These are phyloP conservation scores for Thalassoma bifasciatum DNA, from an alignment of 2,113 vertebrate species.

Conservation along the genomic window DNA sequence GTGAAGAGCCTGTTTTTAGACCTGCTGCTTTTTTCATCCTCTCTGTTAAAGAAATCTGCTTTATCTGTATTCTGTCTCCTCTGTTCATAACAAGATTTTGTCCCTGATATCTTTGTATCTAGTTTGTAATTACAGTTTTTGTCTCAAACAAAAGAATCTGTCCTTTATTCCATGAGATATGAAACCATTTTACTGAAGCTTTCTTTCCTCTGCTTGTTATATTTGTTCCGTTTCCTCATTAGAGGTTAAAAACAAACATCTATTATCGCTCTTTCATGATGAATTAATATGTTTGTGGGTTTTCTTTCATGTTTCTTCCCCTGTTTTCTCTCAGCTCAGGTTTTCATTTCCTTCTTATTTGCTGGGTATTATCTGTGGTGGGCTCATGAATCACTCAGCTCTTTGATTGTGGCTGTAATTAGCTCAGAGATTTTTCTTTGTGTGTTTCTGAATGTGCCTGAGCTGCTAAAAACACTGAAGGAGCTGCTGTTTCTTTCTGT, in stretches of 20 bases:
- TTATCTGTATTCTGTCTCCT: too few relatives aligned
- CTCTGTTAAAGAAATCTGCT: too few relatives aligned
- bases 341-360: not conserved
- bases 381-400: not conserved
- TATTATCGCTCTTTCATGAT: not conserved
- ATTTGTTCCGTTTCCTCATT: too few relatives aligned
- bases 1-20: too few relatives aligned
- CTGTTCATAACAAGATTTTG: too few relatives aligned
- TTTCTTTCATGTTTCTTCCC: not conserved
- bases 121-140: too few relatives aligned
- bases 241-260: not conserved
- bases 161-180: too few relatives aligned
- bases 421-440: constrained; percentile 18
- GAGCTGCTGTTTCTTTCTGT: not conserved
- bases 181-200: too few relatives aligned
- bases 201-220: too few relatives aligned
- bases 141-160: too few relatives aligned
- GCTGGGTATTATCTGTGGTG: constrained; percentile 2
- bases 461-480: constrained; percentile 7
- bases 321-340: constrained; percentile 1
- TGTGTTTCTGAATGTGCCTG: not conserved
- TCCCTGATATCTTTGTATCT: too few relatives aligned
- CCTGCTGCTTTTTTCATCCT: too few relatives aligned
- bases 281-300: not conserved
- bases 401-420: constrained; percentile 29